Conservation (phyloP, 53 echinoderm and acorn worm species). For the Zoroaster sp. region DNA sequence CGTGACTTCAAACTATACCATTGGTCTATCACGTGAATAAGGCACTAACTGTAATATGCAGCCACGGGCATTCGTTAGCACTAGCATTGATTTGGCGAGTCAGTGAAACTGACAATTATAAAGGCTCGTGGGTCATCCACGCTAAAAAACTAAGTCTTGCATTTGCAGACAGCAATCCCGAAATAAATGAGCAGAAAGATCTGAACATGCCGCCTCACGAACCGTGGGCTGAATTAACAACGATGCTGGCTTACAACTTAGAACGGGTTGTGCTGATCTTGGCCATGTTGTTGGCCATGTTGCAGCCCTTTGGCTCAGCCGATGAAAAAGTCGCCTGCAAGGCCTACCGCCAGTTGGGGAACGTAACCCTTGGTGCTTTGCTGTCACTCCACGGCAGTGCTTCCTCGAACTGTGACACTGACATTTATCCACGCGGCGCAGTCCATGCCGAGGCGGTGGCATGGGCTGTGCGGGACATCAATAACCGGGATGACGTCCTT, state of each 20-base stretch:
- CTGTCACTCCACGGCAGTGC: constrained; percentile 71
- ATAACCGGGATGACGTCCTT: constrained; percentile 56
- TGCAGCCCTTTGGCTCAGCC: neutral
- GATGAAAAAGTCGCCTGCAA: constrained; percentile 6
- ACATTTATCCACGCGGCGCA: constrained; percentile 57
- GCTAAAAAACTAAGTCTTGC: too few species aligned
- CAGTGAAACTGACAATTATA: too few species aligned
- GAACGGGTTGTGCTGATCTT: neutral
- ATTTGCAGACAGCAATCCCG: too few species aligned
- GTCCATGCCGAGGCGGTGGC: constrained; percentile 79
- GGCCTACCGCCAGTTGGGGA: constrained; percentile 66
- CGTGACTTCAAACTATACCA: too few species aligned
- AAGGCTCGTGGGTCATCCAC: too few species aligned
- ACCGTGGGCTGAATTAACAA: neutral
- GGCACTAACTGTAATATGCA: too few species aligned
- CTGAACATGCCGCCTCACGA: neutral
- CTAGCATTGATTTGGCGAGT: too few species aligned
- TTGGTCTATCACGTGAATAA: too few species aligned
- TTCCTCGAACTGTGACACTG: constrained; percentile 30
- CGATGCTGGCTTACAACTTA: neutral
- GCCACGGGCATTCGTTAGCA: too few species aligned
- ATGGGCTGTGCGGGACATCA: constrained; percentile 81
- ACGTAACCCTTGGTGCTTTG: constrained; percentile 70
- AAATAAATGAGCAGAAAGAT: too few species aligned
- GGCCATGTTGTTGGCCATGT: neutral